These are phyloP conservation scores for Nixonia krombeini DNA, from an alignment of 1,140 invertebrate genomes.

Conservation along the genomic window DNA sequence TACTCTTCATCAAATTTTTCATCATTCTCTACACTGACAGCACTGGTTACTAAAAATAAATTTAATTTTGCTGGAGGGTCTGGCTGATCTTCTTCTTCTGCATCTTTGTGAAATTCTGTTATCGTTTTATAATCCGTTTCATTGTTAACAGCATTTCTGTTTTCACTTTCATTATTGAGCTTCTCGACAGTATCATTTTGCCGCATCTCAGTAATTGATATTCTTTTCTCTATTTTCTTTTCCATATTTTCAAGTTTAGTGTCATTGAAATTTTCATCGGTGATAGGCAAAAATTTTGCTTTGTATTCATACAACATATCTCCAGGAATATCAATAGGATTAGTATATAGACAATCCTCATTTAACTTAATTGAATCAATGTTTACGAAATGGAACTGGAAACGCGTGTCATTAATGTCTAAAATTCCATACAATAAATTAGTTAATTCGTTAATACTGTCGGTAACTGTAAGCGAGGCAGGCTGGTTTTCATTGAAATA, in stretches of 20 bases:
- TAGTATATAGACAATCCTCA: background rate
- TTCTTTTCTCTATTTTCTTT: background rate
- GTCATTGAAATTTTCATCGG: constrained; percentile 51
- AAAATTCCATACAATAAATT: constrained; percentile 53
- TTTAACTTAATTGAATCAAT: constrained; percentile 45
- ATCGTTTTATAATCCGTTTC: no score
- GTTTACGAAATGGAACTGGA: constrained; percentile 53
- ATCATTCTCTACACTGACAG: constrained; percentile 45
- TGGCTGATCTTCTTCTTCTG: constrained; percentile 16
- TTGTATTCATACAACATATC: constrained; percentile 36
- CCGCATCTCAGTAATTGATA: background rate
- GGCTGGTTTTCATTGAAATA: constrained; percentile 47
- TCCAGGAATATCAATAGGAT: constrained; percentile 20
- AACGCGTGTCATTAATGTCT: constrained; percentile 55
- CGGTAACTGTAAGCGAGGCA: constrained; percentile 48
- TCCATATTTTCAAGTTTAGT: constrained; percentile 19
- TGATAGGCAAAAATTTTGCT: constrained; percentile 59
- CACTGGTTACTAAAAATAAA: constrained; percentile 57
- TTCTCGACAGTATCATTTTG: background rate
- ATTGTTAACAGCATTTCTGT: no score
- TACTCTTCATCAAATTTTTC: constrained; percentile 8
- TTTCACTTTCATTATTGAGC: constrained; percentile 10
- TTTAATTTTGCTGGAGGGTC: constrained; percentile 38
- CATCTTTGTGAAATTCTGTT: constrained; percentile 12
- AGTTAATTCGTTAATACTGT: constrained; percentile 52